Conservation (phyloP, 2,113 vertebrate genomes). For the Elaphurus davidianus region DNA sequence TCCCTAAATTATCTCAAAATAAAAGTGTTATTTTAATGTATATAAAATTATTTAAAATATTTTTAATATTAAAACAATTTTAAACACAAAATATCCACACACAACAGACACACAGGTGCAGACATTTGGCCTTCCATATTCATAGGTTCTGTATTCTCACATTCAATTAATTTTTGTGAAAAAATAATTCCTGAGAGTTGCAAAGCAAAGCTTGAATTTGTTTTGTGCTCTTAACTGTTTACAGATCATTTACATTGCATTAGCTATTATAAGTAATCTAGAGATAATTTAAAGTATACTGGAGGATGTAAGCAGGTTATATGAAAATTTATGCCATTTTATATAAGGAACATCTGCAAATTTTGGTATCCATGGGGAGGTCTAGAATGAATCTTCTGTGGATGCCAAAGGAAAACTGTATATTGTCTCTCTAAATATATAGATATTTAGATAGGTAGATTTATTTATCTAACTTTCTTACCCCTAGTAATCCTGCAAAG, state of each 20-base stretch:
- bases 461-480: neutral
- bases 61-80: neutral
- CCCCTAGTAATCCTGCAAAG: neutral
- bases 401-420: neutral
- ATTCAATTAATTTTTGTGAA: neutral
- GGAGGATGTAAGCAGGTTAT: neutral
- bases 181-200: neutral
- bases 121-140: neutral
- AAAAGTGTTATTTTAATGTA: neutral
- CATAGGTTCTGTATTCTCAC: neutral
- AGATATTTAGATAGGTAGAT: neutral
- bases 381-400: neutral
- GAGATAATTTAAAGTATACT: neutral
- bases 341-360: neutral
- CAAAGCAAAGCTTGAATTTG: neutral
- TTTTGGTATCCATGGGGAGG: neutral
- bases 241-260: neutral
- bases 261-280: neutral
- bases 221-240: neutral
- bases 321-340: neutral
- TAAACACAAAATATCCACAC: neutral
- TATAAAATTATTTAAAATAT: neutral
- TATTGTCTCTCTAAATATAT: neutral
- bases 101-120: neutral
- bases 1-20: neutral